Conservation (phyloP, 2,797 vertebrate genomes). For the Monodelphis domestica region DNA sequence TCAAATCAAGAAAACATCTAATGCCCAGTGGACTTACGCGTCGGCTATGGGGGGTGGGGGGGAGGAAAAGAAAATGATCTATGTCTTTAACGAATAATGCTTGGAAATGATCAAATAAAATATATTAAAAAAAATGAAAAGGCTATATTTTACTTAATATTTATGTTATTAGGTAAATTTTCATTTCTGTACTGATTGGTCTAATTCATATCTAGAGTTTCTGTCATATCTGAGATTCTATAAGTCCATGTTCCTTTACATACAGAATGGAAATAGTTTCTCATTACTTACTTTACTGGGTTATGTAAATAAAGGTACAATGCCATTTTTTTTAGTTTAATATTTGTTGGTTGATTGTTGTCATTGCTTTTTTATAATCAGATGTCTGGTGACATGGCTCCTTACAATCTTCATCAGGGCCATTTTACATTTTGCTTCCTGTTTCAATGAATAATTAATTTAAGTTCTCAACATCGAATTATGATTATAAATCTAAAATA, state of each 20-base stretch:
- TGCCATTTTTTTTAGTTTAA: too few species aligned
- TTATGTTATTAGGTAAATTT: background rate
- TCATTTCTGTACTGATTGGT: background rate
- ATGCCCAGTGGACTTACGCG: too few species aligned
- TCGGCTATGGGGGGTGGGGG: too few species aligned
- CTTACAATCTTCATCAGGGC: background rate
- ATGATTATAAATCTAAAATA: constrained; percentile 29
- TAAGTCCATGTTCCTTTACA: background rate
- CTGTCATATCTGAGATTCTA: background rate
- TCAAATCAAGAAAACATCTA: too few species aligned
- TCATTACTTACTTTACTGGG: background rate
- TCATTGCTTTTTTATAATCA: background rate
- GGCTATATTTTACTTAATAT: too few species aligned
- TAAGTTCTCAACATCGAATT: constrained; percentile 2
- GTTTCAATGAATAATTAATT: constrained; percentile 29
- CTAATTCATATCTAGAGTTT: background rate
- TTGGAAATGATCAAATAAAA: too few species aligned
- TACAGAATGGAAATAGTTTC: background rate
- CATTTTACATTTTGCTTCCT: constrained; percentile 28
- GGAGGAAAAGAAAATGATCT: too few species aligned
- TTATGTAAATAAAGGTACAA: background rate
- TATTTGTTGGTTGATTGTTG: background rate
- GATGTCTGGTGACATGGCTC: background rate
- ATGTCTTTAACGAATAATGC: too few species aligned
- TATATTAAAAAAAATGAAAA: too few species aligned